A percentile compares a stretch with the other conserved stretches of the same genome.
phyloP scores from a whole-genome alignment of 2,797 vertebrate species.

The Podarcis siculus region DNA sequence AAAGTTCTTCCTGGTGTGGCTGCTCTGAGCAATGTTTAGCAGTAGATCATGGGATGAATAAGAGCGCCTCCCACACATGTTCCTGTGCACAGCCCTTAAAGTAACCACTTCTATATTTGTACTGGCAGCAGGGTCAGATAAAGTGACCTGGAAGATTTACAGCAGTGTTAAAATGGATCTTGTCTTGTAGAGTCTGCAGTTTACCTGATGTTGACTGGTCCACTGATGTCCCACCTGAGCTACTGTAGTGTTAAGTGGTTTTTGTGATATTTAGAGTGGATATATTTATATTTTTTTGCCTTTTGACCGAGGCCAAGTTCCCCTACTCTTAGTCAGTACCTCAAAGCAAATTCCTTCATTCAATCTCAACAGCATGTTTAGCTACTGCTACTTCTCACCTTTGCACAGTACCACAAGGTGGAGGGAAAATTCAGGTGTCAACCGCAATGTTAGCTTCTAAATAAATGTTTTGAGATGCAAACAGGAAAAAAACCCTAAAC shows the following conservation, averaged over 20 bases:
- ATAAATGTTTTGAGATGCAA: slow-evolving; percentile 73
- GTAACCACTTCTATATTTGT: slow-evolving; percentile 68
- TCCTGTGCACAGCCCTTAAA: slow-evolving; percentile 73
- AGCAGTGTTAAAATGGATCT: slow-evolving; percentile 9
- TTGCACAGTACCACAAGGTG: slow-evolving; percentile 66
- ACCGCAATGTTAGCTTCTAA: slow-evolving; percentile 64
- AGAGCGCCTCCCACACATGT: slow-evolving; percentile 68
- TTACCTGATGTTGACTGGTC: slow-evolving; percentile 65
- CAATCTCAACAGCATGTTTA: slow-evolving; percentile 65
- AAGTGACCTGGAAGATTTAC: slow-evolving; percentile 35
- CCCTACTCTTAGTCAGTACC: slow-evolving; percentile 65
- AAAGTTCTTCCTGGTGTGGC: slow-evolving; percentile 97
- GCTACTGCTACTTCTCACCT: slow-evolving; percentile 57
- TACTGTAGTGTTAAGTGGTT: slow-evolving; percentile 57
- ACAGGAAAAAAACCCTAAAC: too few species aligned
- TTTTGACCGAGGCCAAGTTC: slow-evolving; percentile 66
- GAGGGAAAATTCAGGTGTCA: slow-evolving; percentile 61
- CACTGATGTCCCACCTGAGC: slow-evolving; percentile 57
- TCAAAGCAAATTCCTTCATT: slow-evolving; percentile 69
- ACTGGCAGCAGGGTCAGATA: slow-evolving; percentile 69
- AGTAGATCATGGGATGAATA: background rate
- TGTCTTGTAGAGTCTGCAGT: slow-evolving; percentile 33
- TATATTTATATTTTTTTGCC: slow-evolving; percentile 72
- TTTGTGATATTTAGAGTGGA: slow-evolving; percentile 65
- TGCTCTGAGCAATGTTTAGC: slow-evolving; percentile 91